These are phyloP conservation scores for Cloeon dipterum DNA, from an alignment of 2,888 invertebrate species.

Conservation along the genomic window DNA sequence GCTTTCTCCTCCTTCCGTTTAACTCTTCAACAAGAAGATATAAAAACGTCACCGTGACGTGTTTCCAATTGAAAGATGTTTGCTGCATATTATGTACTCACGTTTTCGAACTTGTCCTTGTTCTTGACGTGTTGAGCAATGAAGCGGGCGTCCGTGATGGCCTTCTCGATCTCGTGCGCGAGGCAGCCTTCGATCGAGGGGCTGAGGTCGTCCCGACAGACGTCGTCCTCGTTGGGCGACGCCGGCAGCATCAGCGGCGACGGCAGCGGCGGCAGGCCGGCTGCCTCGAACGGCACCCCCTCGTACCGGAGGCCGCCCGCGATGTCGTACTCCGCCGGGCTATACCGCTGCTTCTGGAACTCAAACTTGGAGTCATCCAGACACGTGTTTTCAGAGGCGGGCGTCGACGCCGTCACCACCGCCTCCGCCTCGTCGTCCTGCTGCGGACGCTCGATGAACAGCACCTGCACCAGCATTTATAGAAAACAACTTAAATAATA, in stretches of 20 bases:
- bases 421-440: constrained; percentile 34
- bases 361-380: constrained; percentile 1
- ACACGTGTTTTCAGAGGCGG: not conserved
- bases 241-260: constrained; percentile 45
- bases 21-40: no score
- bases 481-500: no score
- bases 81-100: constrained; percentile 34
- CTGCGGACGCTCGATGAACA: constrained; percentile 71
- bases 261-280: constrained; percentile 26
- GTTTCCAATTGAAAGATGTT: no score
- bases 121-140: constrained; percentile 90
- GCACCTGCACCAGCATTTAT: constrained; percentile 60
- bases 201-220: constrained; percentile 33
- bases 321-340: constrained; percentile 42
- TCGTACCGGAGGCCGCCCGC: constrained; percentile 22
- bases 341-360: not conserved
- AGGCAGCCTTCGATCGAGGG: constrained; percentile 64
- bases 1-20: no score
- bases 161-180: constrained; percentile 71
- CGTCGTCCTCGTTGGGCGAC: constrained; percentile 27
- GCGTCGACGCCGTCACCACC: not conserved
- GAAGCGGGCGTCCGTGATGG: constrained; percentile 77
- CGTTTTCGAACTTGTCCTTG: constrained; percentile 83
- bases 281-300: constrained; percentile 29
- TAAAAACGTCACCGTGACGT: no score